Conservation (phyloP, 2,113 vertebrate species). For the Aptenodytes forsteri region DNA sequence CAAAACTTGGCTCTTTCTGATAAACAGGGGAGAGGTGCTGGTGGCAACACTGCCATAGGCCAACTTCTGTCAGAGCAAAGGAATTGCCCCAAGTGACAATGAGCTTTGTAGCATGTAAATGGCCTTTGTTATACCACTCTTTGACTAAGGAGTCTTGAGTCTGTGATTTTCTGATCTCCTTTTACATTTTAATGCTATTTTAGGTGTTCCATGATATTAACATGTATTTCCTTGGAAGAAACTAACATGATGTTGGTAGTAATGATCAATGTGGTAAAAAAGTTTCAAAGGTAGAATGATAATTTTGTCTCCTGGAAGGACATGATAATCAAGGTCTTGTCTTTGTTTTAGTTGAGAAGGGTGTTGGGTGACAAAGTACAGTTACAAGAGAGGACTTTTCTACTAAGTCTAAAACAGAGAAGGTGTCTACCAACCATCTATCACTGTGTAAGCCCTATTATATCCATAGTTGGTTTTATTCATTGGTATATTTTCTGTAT, state of each 20-base stretch:
- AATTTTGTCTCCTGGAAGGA: background rate
- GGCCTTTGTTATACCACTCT: background rate
- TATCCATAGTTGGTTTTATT: background rate
- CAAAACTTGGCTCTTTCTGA: conserved; percentile 3
- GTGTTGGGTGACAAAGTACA: background rate
- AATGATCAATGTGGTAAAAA: background rate
- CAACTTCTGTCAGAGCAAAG: background rate
- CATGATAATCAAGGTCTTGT: background rate
- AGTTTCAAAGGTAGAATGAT: background rate
- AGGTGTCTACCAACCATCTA: background rate
- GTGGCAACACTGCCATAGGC: background rate
- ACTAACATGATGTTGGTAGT: fast-evolving
- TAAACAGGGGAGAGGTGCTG: background rate
- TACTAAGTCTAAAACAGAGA: background rate
- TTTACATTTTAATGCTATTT: background rate
- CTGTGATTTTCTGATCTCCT: background rate
- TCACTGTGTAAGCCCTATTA: background rate
- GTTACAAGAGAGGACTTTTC: background rate
- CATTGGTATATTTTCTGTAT: background rate
- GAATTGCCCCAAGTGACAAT: background rate
- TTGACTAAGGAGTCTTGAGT: background rate
- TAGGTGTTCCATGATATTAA: background rate
- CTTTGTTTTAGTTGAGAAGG: background rate
- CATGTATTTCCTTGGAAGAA: background rate
- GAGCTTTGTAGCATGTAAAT: background rate